Base-by-base conservation (phyloP, 2,113 vertebrate species). In the Psophia crepitans region DNA sequence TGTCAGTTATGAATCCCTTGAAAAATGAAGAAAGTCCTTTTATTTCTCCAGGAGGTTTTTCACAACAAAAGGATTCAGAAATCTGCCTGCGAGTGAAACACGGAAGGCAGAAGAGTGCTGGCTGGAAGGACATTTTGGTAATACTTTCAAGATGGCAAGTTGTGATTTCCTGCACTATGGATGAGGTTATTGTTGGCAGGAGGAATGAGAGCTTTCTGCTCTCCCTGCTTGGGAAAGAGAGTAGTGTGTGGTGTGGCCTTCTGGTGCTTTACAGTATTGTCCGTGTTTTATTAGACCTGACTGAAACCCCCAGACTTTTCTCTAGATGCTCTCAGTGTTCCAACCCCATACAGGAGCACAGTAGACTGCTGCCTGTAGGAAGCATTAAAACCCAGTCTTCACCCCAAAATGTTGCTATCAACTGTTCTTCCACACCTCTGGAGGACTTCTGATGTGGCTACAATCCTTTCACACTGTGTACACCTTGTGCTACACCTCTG, bases 71-170 rank as follows among this genome's bases (percentile, higher is more conserved):
- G 22, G 49, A 20, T 68, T 17, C 24, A 88, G 71, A 73, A 90
- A 49, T 53, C 44, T 63, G 15, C 24, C 44, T 63, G 37, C 1
- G 2, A 83, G 44, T 63, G 41, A 86, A 90, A 69, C 0, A 0
- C 43, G 46, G 46, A 87, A 92, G 41, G 48, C 56, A 74, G 33
- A 74, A n/a, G 44, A 73, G 13, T 37, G 30, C 41, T 86, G 54
- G 37, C 37, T 81, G 76, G 63, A 76, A 65, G 24, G n/a, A 77
- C 30, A 7, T 48, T 80, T 65, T 63, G 37, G 41, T 66, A 90
- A 70, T 77, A 37, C 51, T 66, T 96, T 70, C 70, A 92, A 93
- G 79, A 88, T 41, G 46, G 71, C 60, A 90, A 89, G 66, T 13
- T 87, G 68, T 75, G 83, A 89, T 64, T 93, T 94, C 56, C 58